These are phyloP conservation scores for Callionymus lyra DNA, from an alignment of 2,113 vertebrate species.

Conservation along the genomic window DNA sequence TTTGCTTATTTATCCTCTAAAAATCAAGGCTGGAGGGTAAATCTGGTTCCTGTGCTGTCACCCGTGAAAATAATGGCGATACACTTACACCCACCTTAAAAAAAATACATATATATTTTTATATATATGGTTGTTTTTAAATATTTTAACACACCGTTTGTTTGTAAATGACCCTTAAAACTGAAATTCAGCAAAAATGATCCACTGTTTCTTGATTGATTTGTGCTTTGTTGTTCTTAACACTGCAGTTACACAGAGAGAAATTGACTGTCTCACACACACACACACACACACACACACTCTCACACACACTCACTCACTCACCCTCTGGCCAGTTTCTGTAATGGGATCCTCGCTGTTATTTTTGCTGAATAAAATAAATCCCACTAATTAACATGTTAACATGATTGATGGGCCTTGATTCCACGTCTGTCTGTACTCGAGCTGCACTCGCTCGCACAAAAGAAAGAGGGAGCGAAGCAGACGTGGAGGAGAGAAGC, in stretches of 20 bases:
- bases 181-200: constrained; percentile 21
- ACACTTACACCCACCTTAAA: no score
- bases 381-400: constrained; percentile 91
- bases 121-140: no score
- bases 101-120: no score
- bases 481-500: constrained; percentile 33
- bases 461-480: constrained; percentile 19
- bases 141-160: no score
- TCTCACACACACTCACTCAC: constrained; percentile 3
- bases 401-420: constrained; percentile 87
- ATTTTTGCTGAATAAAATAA: constrained; percentile 78
- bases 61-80: no score
- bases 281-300: constrained; percentile 7
- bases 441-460: constrained; percentile 37
- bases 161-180: no score
- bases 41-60: constrained; percentile 10
- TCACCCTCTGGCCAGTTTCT: constrained; percentile 70
- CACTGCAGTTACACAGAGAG: constrained; percentile 20
- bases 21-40: constrained; percentile 44
- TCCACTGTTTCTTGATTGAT: constrained; percentile 44
- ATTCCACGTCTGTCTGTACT: constrained; percentile 68
- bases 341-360: constrained; percentile 87
- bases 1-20: constrained; percentile 39
- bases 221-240: constrained; percentile 20
- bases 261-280: constrained; percentile 5